phyloP scores from a whole-genome alignment of 2,888 invertebrate genomes.

The Euproctis similis region DNA sequence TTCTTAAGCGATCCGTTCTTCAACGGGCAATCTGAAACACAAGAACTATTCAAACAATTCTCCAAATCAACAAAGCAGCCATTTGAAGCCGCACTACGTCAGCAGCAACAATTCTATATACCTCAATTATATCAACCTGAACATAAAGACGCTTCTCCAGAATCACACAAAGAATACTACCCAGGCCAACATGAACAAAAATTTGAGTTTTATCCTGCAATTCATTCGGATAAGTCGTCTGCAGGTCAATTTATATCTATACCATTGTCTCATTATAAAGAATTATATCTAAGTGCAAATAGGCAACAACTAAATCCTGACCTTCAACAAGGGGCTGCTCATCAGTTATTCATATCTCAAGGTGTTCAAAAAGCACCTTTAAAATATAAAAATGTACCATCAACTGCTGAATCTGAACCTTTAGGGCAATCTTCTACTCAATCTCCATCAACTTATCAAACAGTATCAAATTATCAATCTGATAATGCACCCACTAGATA shows the following conservation, averaged over 20 bases:
- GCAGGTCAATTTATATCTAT: background rate
- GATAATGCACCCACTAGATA: conserved; percentile 3
- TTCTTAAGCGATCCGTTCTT: conserved; percentile 36
- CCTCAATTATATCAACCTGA: background rate
- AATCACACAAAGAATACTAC: background rate
- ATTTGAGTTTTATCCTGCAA: background rate
- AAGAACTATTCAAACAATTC: background rate
- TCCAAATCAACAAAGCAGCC: background rate
- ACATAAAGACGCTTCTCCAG: background rate
- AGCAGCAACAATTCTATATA: background rate
- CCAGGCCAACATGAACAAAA: background rate
- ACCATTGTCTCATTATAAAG: background rate
- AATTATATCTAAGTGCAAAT: conserved; percentile 2
- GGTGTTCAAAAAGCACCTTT: background rate
- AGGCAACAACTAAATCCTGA: background rate
- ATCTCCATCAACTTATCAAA: background rate
- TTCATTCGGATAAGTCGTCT: background rate
- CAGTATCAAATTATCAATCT: background rate
- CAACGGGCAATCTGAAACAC: background rate
- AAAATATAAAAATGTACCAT: background rate
- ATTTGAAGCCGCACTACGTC: background rate
- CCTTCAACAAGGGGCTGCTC: background rate
- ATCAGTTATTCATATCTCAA: background rate
- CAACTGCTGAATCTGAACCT: background rate
- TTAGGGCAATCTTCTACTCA: conserved; percentile 2